Conservation (phyloP, 2,797 vertebrate species). For the Danio tinwini region DNA sequence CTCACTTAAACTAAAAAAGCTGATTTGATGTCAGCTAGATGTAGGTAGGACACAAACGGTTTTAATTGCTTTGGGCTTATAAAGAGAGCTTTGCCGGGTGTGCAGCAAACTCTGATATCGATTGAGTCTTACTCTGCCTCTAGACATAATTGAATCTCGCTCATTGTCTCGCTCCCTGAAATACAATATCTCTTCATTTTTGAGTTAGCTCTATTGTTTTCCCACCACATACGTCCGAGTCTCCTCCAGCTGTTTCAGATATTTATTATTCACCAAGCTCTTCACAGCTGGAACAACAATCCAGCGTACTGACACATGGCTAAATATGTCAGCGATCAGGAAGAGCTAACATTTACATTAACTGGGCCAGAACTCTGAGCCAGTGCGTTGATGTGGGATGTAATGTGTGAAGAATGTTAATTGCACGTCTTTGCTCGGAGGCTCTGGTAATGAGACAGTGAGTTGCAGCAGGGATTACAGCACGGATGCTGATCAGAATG, state of each 20-base stretch:
- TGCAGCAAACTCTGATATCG: not conserved
- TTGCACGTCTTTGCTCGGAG: conserved; percentile 20
- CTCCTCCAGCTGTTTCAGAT: not conserved
- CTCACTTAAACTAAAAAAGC: not conserved
- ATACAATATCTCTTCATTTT: not conserved
- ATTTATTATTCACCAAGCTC: not conserved
- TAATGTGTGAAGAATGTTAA: conserved; percentile 39
- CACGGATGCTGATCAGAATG: conserved; percentile 32
- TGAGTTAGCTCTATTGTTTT: not conserved
- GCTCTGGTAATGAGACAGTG: conserved; percentile 35
- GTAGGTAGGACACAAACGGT: not conserved
- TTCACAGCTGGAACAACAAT: conserved; percentile 15
- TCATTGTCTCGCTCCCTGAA: not conserved
- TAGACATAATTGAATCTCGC: not conserved
- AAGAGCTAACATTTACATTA: conserved; percentile 24
- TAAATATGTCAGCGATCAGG: conserved; percentile 17
- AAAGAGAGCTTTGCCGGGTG: not conserved
- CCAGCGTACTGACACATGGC: not conserved
- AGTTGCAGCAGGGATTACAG: conserved; percentile 31
- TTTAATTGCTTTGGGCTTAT: not conserved
- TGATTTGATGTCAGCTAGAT: not conserved
- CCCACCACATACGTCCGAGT: not conserved
- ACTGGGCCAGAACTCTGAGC: conserved; percentile 20
- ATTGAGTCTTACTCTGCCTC: not conserved
- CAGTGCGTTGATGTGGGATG: conserved; percentile 8